phyloP scores from a whole-genome alignment of 2,888 invertebrate genomes.

The Villa cingulata region DNA sequence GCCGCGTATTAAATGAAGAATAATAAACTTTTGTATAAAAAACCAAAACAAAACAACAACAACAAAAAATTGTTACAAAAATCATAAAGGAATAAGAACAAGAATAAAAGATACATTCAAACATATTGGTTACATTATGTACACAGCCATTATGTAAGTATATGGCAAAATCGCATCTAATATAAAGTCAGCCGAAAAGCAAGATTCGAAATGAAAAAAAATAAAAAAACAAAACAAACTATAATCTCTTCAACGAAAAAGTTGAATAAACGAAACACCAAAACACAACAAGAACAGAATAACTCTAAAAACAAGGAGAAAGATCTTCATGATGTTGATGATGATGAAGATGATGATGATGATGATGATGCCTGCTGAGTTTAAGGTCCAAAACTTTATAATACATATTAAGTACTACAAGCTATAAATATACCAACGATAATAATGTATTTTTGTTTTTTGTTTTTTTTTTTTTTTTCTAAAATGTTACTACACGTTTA shows the following conservation, averaged over 20 bases:
- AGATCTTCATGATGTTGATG: too few relatives aligned
- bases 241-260: too few relatives aligned
- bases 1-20: slow-evolving; percentile 8
- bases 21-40: background rate
- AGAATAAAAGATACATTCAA: background rate
- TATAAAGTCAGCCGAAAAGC: background rate
- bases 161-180: background rate
- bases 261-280: background rate
- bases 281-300: background rate
- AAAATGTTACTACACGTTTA: too few relatives aligned
- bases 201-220: background rate
- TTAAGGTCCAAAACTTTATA: background rate
- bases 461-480: too few relatives aligned
- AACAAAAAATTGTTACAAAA: slow-evolving; percentile 3
- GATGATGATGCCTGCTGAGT: background rate
- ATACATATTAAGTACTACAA: too few relatives aligned
- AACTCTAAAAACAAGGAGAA: background rate
- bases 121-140: too few relatives aligned
- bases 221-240: too few relatives aligned
- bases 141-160: background rate
- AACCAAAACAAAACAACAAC: slow-evolving; percentile 5
- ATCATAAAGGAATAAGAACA: slow-evolving; percentile 1
- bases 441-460: too few relatives aligned
- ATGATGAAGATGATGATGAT: background rate
- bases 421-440: too few relatives aligned